Base-by-base conservation (phyloP, 2,888 invertebrate species). In the Heliconius charithonia region DNA sequence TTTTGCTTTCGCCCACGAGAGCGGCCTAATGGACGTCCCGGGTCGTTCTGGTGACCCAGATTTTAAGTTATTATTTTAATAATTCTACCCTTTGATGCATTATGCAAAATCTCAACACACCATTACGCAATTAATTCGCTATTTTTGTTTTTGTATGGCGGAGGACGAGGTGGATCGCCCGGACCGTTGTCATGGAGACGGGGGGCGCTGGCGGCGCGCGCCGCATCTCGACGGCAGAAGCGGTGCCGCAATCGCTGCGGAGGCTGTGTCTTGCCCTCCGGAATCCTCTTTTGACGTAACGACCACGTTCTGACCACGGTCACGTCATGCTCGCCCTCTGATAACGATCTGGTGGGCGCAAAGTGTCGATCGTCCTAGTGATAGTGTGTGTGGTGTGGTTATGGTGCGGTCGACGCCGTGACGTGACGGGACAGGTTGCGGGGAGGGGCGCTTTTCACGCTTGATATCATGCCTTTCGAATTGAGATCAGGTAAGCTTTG, bases 121-220 rank as follows among this genome's bases (percentile, higher is more conserved):
- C 90, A 91, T 93, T 93, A 91, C 92, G 93, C 90, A 92, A 93
- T 93, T 93, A 93, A 93, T 93, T 92, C 88, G 92, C 92, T 93
- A 93, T 93, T 94, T 94, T 93, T 93, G 92, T 94, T 94, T 93
- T 93, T 90, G 88, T 90, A 87, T 88, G 86, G 87, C 85, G 88
- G 89, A 91, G 90, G 90, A 89, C 87, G 87, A 89, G 90, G 90
- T 87, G 88, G 91, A 91, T 90, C 91, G 91, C 90, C 93, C 93
- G 93, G 94, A 91, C 88, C 83, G 94, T 94, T 83, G 90, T 82
- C 89, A 93, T 93, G 90, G 88, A 75, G 79, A 94, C 93, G 89
- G 88, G 91, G 92, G 91, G 92, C 92, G 92, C 90, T 86, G 88
- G 85, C 92, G 92, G 94, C 94, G 94, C 94, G 94, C 94, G 94